Conservation (phyloP, 2,888 invertebrate genomes). For the Acanthosepion esculentum region DNA sequence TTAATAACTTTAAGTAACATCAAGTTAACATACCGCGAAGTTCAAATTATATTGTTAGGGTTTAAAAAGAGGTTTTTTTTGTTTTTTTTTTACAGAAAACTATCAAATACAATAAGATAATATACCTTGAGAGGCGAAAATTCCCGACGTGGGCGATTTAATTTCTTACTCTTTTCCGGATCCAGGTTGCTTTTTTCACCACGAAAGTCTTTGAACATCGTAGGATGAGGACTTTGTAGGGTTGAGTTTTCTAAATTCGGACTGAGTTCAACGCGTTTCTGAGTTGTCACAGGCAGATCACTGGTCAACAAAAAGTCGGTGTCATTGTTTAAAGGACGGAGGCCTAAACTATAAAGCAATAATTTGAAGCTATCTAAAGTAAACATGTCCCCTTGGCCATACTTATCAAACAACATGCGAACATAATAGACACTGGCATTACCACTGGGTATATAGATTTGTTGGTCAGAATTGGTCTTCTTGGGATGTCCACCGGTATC, state of each 20-base stretch:
- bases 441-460: conserved; percentile 33
- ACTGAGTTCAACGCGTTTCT: not conserved
- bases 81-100: no score
- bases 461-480: conserved; percentile 1
- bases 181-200: not conserved
- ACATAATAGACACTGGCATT: conserved; percentile 34
- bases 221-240: not conserved
- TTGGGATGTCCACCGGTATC: not conserved
- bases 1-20: no score
- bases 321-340: not conserved
- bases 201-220: not conserved
- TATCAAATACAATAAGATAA: not conserved
- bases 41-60: no score
- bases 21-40: no score
- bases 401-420: conserved; percentile 24
- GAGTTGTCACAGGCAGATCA: not conserved
- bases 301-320: conserved; percentile 8
- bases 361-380: conserved; percentile 39
- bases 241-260: not conserved
- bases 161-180: not conserved
- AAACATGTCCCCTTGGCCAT: conserved; percentile 36
- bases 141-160: not conserved
- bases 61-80: no score
- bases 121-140: not conserved
- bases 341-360: conserved; percentile 41